phyloP scores from a whole-genome alignment of 2,888 invertebrate species.

The Tanypteryx hageni region DNA sequence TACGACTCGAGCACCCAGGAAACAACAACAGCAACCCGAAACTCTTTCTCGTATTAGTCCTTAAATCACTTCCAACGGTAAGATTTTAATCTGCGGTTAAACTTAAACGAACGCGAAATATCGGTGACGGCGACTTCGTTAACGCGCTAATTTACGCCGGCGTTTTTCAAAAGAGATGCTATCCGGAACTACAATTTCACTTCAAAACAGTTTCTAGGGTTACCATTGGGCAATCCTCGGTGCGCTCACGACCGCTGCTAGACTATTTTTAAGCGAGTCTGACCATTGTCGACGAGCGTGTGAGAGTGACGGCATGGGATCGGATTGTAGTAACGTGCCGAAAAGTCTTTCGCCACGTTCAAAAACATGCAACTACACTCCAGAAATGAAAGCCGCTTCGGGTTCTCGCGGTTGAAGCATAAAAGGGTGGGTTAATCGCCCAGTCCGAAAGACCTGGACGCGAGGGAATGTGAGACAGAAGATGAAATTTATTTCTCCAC shows the following conservation, averaged over 20 bases:
- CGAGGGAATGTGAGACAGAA: not conserved
- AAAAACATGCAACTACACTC: not conserved
- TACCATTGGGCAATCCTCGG: not conserved
- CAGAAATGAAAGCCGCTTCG: not conserved
- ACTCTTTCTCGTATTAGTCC: no score
- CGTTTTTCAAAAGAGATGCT: no score
- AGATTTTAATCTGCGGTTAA: no score
- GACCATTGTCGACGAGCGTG: not conserved
- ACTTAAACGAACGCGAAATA: no score
- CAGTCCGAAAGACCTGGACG: not conserved
- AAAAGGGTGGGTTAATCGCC: not conserved
- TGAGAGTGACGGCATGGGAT: not conserved
- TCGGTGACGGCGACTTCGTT: no score
- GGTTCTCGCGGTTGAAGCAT: not conserved
- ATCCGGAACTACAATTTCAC: no score
- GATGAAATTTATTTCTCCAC: not conserved
- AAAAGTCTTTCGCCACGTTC: not conserved
- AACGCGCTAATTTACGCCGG: no score
- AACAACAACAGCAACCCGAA: no score
- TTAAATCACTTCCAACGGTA: no score
- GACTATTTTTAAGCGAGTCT: not conserved
- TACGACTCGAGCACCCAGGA: no score
- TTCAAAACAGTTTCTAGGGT: not conserved
- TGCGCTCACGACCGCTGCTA: not conserved
- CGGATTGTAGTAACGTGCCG: constrained; percentile 9